Conservation (phyloP, 2,797 vertebrate species). For the Falco novaeseelandiae region DNA sequence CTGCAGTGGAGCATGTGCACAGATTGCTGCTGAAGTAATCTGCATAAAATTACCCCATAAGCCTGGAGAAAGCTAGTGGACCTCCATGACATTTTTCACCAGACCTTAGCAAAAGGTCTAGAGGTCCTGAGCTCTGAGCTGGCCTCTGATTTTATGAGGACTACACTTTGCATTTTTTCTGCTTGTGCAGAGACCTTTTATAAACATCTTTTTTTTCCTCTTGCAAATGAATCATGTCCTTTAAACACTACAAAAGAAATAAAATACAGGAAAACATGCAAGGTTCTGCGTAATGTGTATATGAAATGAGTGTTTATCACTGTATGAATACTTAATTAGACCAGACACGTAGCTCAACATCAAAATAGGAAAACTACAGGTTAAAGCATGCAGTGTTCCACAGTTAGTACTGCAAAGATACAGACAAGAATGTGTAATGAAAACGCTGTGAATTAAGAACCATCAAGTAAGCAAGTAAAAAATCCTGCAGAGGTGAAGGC, state of each 20-base stretch:
- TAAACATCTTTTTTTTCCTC: background rate
- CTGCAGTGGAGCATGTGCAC: background rate
- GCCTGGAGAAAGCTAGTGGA: background rate
- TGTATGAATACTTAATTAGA: conserved; percentile 43
- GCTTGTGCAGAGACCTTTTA: background rate
- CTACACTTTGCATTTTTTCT: background rate
- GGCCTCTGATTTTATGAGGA: background rate
- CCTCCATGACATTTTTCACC: background rate
- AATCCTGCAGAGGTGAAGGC: conserved; percentile 27
- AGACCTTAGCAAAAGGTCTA: background rate
- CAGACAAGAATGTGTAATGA: background rate
- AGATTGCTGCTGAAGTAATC: background rate
- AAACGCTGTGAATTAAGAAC: conserved; percentile 25
- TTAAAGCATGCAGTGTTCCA: background rate
- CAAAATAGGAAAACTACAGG: background rate
- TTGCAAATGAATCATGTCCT: background rate
- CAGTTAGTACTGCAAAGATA: background rate
- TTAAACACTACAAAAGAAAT: conserved; percentile 27
- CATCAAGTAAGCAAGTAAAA: conserved; percentile 20
- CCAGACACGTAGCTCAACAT: background rate
- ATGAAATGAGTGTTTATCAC: conserved; percentile 23
- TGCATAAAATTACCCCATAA: background rate
- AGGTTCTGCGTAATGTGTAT: conserved; percentile 14
- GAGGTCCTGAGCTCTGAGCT: background rate
- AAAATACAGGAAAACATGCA: background rate